These are phyloP conservation scores for Nyctibius bracteatus DNA, from an alignment of 2,113 vertebrate species.

Conservation along the genomic window DNA sequence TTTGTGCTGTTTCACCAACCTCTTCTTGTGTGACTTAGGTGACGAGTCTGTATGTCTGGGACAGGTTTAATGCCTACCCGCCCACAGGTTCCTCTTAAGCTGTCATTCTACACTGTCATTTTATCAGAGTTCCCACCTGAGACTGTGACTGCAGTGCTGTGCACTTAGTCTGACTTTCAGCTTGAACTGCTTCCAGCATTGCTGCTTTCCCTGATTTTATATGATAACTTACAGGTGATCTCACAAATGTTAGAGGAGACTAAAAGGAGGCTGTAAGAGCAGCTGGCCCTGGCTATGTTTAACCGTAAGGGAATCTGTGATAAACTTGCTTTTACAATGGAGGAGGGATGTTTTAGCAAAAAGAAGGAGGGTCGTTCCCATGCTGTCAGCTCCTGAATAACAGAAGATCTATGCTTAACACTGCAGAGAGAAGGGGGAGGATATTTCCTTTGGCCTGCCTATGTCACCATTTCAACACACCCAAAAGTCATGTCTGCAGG, in stretches of 20 bases:
- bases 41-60: constrained; percentile 48
- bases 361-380: not conserved
- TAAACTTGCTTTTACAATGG: not conserved
- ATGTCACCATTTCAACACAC: not conserved
- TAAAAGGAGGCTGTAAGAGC: not conserved
- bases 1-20: constrained; percentile 63
- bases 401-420: not conserved
- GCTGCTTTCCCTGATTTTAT: not conserved
- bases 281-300: not conserved
- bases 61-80: constrained; percentile 64
- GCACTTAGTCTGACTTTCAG: constrained; percentile 22
- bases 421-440: not conserved
- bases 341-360: not conserved
- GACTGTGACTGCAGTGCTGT: constrained; percentile 5
- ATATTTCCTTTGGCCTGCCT: not conserved
- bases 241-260: not conserved
- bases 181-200: constrained; percentile 11
- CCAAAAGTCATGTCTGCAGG: not conserved
- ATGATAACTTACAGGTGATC: not conserved
- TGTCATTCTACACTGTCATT: constrained; percentile 67
- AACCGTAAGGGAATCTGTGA: not conserved
- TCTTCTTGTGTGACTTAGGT: constrained; percentile 59
- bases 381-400: not conserved
- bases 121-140: constrained; percentile 55
- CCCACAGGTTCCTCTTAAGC: constrained; percentile 64